A percentile compares a stretch with the other conserved stretches of the same genome.
phyloP scores from a whole-genome alignment of 2,797 vertebrate genomes.

The Austrolebias charrua region DNA sequence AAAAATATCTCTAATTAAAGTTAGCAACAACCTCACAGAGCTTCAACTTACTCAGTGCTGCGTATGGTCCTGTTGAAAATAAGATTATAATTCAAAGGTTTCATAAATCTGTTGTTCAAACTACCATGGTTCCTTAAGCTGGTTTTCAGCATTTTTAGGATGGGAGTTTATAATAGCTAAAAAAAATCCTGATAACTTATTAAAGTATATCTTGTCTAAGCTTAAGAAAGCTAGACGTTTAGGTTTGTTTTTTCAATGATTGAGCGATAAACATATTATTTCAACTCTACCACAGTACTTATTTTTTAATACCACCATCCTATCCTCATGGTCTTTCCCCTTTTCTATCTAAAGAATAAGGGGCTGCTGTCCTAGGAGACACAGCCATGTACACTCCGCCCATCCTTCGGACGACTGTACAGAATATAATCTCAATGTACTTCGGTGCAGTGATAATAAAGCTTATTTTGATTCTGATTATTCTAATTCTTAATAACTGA shows the following conservation, averaged over 20 bases:
- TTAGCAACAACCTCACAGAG: slow-evolving; percentile 5
- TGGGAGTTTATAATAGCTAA: no score
- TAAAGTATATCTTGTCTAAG: background rate
- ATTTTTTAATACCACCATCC: background rate
- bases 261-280: background rate
- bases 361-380: no score
- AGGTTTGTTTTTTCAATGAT: background rate
- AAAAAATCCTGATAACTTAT: no score
- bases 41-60: slow-evolving; percentile 5
- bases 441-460: no score
- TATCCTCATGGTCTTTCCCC: no score
- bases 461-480: no score
- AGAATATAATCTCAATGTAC: no score
- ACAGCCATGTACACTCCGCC: no score
- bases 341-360: no score
- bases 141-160: no score
- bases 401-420: no score
- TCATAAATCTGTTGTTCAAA: slow-evolving; percentile 5
- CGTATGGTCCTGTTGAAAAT: background rate
- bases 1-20: slow-evolving; percentile 12
- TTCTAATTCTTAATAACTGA: background rate
- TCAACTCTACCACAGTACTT: background rate
- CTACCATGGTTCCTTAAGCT: background rate
- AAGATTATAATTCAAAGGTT: background rate
- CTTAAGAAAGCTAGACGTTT: background rate